Base-by-base conservation (phyloP, 2,113 vertebrate species). In the Ondatra zibethicus region DNA sequence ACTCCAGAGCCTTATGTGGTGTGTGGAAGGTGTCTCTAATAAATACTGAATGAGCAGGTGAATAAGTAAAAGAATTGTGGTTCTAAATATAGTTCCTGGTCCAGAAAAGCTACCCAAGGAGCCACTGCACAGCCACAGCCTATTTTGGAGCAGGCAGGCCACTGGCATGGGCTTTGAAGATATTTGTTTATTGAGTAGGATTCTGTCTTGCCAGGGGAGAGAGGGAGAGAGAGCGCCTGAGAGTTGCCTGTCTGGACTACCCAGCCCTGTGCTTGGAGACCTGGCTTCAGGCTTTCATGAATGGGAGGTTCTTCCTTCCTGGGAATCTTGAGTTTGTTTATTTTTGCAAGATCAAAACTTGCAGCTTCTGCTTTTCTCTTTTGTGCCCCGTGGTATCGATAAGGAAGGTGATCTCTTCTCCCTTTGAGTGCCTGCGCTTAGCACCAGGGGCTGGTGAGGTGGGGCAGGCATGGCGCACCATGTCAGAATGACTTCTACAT, bases 121-220 rank as follows among this genome's bases (percentile, higher is more conserved):
- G 7, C 50, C n/a, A 36, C 4, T 19, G 0, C 65, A 3, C 1
- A 1, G 0, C 25, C 58, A 2, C 27, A 23, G 0, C 1, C 0
- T 0, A 7, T 36, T 5, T 12, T 3, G 9, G 19, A 17, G 3
- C 72, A 16, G 0, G 1, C 4, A 1, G 33, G 33, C 16, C 16
- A 1, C 58, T 19, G 65, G 47, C 9, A 0, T 6, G 3, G 47
- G 5, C 50, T 76, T 76, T n/a, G 58, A 66, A 45, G 65, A 42
- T 19, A 2, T 0, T 25, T 11, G 14, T 52, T 42, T 17, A 0
- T 9, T 8, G 10, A 8, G 17, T 33, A 14, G 13, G 61, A 2
- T 17, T 92, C 36, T 33, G 39, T 55, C 55, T 63, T 3, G 36
- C n/a, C 33, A 7, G 29, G 7, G 7, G 25, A 63, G 29, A 16